A percentile compares a stretch with the other conserved stretches of the same genome.
Conservation (phyloP, 2,888 invertebrate species). For the Tanypteryx hageni region DNA sequence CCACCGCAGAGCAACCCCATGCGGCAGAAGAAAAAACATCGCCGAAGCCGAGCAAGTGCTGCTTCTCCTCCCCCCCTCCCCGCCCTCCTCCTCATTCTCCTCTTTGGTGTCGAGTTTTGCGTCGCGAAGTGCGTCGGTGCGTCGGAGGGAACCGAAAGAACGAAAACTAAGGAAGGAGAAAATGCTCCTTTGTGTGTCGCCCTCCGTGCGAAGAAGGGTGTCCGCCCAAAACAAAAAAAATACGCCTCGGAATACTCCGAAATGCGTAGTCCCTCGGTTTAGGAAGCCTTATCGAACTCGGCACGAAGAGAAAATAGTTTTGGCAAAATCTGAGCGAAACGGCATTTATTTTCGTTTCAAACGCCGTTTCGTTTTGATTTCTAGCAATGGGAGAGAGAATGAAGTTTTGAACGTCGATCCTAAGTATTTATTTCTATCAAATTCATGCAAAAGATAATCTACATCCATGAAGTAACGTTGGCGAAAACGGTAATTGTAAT, state of each 20-base stretch:
- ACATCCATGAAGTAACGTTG: too few relatives aligned
- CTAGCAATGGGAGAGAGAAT: too few relatives aligned
- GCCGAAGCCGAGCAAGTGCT: neutral
- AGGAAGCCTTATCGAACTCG: neutral
- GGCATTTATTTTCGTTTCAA: neutral
- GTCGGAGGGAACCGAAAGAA: slow-evolving; percentile 22
- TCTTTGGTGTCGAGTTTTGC: neutral
- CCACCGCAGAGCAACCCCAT: neutral
- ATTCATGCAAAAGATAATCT: too few relatives aligned
- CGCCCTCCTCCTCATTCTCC: too few relatives aligned
- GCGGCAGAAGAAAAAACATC: neutral
- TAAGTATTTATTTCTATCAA: too few relatives aligned
- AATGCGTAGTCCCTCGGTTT: neutral
- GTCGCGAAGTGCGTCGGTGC: neutral
- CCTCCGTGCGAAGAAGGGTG: neutral
- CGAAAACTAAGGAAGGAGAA: neutral
- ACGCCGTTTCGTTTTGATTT: neutral
- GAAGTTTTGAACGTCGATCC: too few relatives aligned
- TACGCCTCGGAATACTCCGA: neutral
- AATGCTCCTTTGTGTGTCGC: slow-evolving; percentile 9
- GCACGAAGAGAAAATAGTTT: neutral
- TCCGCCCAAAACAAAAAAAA: neutral
- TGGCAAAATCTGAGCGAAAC: neutral
- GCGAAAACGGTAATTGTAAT: too few relatives aligned
- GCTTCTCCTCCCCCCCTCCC: neutral